Percentiles rank a stretch among this genome's conserved stretches.
Evolutionary conservation across 2,113 vertebrate genomes (phyloP).

Genomic region (Esox niger): DNA sequence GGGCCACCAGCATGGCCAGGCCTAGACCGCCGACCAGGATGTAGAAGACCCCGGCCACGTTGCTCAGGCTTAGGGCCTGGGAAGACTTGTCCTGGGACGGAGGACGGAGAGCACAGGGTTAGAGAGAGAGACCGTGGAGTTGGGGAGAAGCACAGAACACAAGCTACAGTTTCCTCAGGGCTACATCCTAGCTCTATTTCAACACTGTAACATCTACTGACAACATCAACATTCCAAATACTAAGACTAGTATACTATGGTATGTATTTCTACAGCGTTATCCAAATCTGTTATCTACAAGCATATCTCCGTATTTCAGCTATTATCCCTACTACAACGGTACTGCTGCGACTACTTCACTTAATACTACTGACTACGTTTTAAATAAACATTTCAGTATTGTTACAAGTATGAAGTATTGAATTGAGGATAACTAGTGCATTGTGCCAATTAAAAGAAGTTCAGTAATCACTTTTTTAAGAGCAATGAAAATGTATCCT

Average conservation of each 20-base stretch:
- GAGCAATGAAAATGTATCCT: conserved; percentile 19
- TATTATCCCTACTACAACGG: neutral
- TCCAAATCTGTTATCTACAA: conserved; percentile 29
- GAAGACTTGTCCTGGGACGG: conserved; percentile 94
- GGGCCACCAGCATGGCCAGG: conserved; percentile 99
- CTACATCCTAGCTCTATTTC: too few species aligned
- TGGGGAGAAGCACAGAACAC: neutral
- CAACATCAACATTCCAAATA: neutral
- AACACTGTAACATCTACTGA: too few species aligned
- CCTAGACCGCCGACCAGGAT: conserved; percentile 99
- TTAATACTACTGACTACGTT: neutral
- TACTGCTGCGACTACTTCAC: conserved; percentile 1
- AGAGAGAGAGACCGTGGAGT: neutral
- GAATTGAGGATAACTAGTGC: too few species aligned
- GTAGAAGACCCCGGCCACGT: conserved; percentile 99
- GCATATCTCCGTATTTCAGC: conserved; percentile 14
- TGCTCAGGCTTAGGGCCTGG: conserved; percentile 98
- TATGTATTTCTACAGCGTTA: conserved; percentile 11
- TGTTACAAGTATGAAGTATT: too few species aligned
- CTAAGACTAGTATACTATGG: neutral
- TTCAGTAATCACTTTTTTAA: conserved; percentile 20
- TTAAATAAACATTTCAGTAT: neutral
- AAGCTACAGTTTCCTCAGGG: neutral
- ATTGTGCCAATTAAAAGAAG: too few species aligned
- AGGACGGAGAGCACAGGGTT: conserved; percentile 3